These are phyloP conservation scores for Plotosus lineatus DNA, from an alignment of 2,113 vertebrate species.

Conservation along the genomic window DNA sequence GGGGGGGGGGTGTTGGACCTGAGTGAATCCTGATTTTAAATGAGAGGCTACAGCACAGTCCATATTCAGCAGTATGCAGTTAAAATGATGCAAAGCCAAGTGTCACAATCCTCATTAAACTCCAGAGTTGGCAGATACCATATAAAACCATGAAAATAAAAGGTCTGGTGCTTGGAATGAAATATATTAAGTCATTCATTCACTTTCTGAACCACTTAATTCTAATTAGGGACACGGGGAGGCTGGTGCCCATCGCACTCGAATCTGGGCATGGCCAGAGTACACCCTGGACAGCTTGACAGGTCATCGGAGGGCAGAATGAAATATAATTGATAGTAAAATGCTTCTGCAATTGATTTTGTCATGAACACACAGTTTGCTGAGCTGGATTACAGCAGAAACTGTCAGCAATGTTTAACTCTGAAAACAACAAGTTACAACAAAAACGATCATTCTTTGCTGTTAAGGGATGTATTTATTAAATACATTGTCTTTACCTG, in stretches of 20 bases:
- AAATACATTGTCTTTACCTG: background rate
- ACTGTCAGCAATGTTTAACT: slow-evolving; percentile 1
- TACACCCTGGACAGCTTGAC: too few species aligned
- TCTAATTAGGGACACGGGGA: too few species aligned
- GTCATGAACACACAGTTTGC: background rate
- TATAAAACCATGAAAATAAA: background rate
- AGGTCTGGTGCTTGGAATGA: background rate
- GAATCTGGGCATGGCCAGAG: too few species aligned
- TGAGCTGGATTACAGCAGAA: background rate
- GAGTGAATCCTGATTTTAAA: background rate
- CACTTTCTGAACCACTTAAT: too few species aligned
- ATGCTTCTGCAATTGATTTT: background rate
- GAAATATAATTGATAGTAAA: background rate
- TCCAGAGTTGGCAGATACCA: background rate
- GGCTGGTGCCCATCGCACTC: too few species aligned
- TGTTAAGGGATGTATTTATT: background rate
- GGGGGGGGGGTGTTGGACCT: background rate
- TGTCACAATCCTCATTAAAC: slow-evolving; percentile 2
- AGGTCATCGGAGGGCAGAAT: too few species aligned
- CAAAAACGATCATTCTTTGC: background rate
- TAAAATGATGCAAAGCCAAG: background rate
- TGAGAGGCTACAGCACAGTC: background rate
- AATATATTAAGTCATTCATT: too few species aligned
- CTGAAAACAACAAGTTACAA: background rate
- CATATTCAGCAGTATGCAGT: background rate